Base-by-base conservation (phyloP, 2,888 invertebrate species). In the Caradrina clavipalpis region DNA sequence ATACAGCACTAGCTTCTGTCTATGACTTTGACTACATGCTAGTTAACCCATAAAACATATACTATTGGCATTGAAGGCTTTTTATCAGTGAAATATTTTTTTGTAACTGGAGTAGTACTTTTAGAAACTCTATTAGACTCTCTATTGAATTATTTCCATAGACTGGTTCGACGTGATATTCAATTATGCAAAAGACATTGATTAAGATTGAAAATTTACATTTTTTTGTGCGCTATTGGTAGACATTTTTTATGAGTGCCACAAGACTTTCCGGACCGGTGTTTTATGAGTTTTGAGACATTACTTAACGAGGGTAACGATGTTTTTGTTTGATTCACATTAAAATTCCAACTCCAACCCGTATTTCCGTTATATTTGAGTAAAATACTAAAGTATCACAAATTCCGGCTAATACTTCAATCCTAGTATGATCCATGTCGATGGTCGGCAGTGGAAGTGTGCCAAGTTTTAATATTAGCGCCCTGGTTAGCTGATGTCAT, bases 401-500 rank as follows among this genome's bases (percentile, higher is more conserved):
- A 72, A 82, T 82, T 81, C 22, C 54, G 50, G 57, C 35, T 61
- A 75, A 79, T 73, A 65, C 69, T 64, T 71, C 69, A 69, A 78
- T 81, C 81, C 73, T 78, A 65, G 80, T 85, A 89, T 90, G 89
- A 90, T 91, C 90, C 90, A 89, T 86, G 87, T 88, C 86, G 86
- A 83, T 80, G 83, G 55, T 69, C 65, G 75, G 71, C 68, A 64
- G 82, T 94, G 94, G 95, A 92, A 79, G 67, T 65, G 72, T 88
- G 94, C 95, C 95, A 95, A 95, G 92, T 87, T 91, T 93, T 94
- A 94, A 94, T 94, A 94, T 94, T 93, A 94, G 94, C 93, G 88
- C 80, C 83, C 86, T 77, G 86, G 84, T 86, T 86, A 75, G 83
- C 86, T 94, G 94, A 95, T 94, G 94, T 94, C 95, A 95, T 92